Percentiles rank a stretch among this genome's conserved stretches.
Conservation (phyloP, 2,888 invertebrate species). For the Osedax frankpressi region DNA sequence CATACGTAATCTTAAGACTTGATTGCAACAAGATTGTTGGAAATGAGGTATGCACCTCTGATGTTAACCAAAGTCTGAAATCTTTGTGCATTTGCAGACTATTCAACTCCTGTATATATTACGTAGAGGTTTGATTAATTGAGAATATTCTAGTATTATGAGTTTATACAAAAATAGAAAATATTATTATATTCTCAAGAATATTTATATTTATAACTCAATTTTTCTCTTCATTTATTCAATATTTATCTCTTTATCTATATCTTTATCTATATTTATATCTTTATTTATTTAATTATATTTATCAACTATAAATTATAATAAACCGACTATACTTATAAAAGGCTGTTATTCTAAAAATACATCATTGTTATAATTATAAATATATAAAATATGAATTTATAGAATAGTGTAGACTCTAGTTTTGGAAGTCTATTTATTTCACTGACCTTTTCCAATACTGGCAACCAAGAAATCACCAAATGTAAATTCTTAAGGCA, state of each 20-base stretch:
- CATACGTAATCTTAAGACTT: conserved; percentile 65
- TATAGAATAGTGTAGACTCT: too few relatives aligned
- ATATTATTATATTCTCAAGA: too few relatives aligned
- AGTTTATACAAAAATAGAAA: too few relatives aligned
- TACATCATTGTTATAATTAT: not conserved
- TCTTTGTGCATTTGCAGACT: conserved; percentile 48
- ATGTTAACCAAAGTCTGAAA: conserved; percentile 72
- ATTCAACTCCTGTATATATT: conserved; percentile 50
- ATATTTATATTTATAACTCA: too few relatives aligned
- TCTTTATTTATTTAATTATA: not conserved
- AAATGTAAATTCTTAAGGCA: conserved; percentile 70
- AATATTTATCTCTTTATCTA: not conserved
- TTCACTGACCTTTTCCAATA: conserved; percentile 55
- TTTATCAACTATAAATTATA: not conserved
- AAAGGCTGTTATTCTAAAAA: not conserved
- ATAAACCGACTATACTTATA: not conserved
- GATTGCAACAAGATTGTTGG: conserved; percentile 63
- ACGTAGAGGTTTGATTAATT: not conserved
- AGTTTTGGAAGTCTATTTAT: too few relatives aligned
- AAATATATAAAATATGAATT: conserved; percentile 2
- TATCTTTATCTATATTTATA: not conserved
- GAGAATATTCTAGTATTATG: not conserved
- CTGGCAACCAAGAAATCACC: conserved; percentile 58
- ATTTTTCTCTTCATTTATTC: too few relatives aligned
- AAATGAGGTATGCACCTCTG: conserved; percentile 66